Evolutionary conservation across 2,797 vertebrate genomes (phyloP).

Genomic region (Botia almorhae): DNA sequence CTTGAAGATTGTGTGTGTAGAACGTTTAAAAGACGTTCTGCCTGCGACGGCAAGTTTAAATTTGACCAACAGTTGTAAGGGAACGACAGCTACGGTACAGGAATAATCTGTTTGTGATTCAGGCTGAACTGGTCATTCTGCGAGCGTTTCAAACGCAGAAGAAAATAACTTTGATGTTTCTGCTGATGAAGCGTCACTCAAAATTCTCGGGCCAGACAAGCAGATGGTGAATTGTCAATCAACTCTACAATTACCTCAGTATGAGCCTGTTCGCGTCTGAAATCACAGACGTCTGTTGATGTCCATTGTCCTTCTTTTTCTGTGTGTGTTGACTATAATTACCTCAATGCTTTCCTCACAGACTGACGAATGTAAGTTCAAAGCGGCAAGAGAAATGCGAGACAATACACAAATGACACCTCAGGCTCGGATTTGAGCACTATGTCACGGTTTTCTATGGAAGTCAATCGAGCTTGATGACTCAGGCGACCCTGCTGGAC

Average conservation of each 20-base stretch:
- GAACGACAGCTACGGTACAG: background rate
- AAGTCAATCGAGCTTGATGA: background rate
- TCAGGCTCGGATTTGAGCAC: background rate
- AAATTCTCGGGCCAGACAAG: background rate
- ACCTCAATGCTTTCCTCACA: background rate
- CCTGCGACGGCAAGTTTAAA: background rate
- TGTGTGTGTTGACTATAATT: slow-evolving; percentile 4
- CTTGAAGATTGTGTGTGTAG: background rate
- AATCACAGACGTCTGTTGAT: background rate
- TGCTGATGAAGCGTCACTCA: background rate
- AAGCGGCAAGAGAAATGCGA: background rate
- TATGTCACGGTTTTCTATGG: background rate
- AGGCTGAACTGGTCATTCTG: background rate
- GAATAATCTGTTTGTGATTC: slow-evolving; percentile 8
- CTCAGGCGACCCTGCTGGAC: background rate
- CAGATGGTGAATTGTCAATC: slow-evolving; percentile 38
- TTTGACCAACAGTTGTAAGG: background rate
- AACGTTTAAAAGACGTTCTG: background rate
- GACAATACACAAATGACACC: background rate
- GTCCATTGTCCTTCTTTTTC: background rate
- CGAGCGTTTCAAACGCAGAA: background rate
- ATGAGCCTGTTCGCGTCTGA: background rate
- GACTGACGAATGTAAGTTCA: slow-evolving; percentile 11
- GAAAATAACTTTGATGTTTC: slow-evolving; percentile 1
- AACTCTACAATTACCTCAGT: background rate